These are phyloP conservation scores for Coptodon rendalli DNA, from an alignment of 2,113 vertebrate species.

Conservation along the genomic window DNA sequence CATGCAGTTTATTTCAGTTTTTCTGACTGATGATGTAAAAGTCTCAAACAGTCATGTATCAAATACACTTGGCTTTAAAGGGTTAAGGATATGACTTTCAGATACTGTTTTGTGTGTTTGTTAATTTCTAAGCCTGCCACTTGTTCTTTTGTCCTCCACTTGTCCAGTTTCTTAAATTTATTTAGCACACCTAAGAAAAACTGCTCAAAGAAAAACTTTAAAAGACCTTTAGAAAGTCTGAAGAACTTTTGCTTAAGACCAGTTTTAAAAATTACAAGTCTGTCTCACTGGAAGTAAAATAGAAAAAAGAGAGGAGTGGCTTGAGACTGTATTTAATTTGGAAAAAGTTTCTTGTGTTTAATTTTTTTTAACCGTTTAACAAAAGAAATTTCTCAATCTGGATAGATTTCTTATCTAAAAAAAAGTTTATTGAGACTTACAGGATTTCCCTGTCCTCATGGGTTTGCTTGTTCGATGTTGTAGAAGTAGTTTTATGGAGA, in stretches of 20 bases:
- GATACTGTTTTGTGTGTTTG: not conserved
- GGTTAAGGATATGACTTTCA: not conserved
- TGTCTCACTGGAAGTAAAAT: not conserved
- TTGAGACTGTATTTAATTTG: not conserved
- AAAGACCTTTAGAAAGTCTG: not conserved
- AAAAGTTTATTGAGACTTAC: not conserved
- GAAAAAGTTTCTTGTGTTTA: not conserved
- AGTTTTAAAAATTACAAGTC: not conserved
- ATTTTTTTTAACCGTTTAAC: not conserved
- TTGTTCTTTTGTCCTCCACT: not conserved
- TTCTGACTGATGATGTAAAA: rapidly evolving
- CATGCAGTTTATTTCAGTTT: not conserved
- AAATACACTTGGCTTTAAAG: not conserved
- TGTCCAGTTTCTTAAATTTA: not conserved
- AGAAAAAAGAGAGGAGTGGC: not conserved
- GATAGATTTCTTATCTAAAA: not conserved
- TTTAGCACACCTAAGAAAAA: not conserved
- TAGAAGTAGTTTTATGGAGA: not conserved
- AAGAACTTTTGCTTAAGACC: not conserved
- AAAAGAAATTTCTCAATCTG: not conserved
- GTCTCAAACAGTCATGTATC: not conserved
- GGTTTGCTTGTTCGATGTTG: not conserved
- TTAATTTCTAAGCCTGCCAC: not conserved
- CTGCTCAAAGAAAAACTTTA: not conserved
- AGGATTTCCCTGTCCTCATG: not conserved